Percentiles rank a stretch among this genome's conserved stretches.
phyloP scores from a whole-genome alignment of 2,113 vertebrate genomes.

The Hassar affinis region DNA sequence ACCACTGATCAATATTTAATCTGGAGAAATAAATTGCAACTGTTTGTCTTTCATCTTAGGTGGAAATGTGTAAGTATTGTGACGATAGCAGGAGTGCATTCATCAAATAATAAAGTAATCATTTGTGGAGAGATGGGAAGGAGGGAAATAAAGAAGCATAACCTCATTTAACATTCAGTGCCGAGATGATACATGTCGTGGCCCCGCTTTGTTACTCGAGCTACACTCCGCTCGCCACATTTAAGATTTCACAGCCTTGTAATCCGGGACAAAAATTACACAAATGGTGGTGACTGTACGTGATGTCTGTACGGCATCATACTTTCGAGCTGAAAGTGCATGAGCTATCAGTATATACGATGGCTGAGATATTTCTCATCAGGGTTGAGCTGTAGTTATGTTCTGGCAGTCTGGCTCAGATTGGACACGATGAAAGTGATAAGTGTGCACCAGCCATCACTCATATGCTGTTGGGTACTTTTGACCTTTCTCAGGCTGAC shows the following conservation, averaged over 20 bases:
- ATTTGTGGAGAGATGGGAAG: slow-evolving; percentile 47
- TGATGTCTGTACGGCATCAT: neutral
- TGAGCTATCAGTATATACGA: neutral
- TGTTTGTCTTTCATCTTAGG: slow-evolving; percentile 79
- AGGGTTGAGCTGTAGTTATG: neutral
- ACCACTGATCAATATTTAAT: slow-evolving; percentile 80
- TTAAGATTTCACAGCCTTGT: slow-evolving; percentile 13
- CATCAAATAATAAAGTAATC: slow-evolving; percentile 75
- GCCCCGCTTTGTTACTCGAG: slow-evolving; percentile 63
- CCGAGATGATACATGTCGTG: slow-evolving; percentile 66
- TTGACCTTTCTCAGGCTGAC: slow-evolving; percentile 77
- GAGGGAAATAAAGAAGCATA: slow-evolving; percentile 32
- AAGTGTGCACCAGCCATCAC: neutral
- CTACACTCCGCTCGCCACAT: neutral
- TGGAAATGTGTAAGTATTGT: slow-evolving; percentile 74
- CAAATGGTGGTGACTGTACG: no score
- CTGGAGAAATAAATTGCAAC: slow-evolving; percentile 77
- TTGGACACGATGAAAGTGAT: neutral
- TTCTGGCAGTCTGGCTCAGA: neutral
- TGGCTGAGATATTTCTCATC: neutral
- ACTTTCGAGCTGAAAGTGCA: neutral
- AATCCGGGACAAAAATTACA: neutral
- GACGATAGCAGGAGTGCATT: slow-evolving; percentile 69
- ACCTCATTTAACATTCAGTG: slow-evolving; percentile 60
- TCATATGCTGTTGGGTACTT: slow-evolving; percentile 55